Evolutionary conservation across 1,140 invertebrate genomes (phyloP), one percentile per base, ranked within the genome.

Genomic region (Oncopeltus fasciatus): DNA sequence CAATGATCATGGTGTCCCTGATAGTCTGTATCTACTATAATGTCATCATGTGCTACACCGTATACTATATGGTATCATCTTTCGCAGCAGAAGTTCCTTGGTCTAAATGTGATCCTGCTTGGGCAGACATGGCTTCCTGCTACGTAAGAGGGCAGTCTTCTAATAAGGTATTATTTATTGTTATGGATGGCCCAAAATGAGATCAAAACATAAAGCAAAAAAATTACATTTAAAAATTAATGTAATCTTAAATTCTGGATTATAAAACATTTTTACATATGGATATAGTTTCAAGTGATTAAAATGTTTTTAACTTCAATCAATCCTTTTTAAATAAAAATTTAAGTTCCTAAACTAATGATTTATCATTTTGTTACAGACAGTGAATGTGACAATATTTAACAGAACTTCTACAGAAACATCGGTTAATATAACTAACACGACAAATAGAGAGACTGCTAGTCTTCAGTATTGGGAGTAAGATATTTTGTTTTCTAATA

Each of bases 11-110:
- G 21, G 83, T 82, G 0, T 83, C 82, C 51, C 69, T 76, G 5
- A 75, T 81, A 46, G 76, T 82, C 0, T 83, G 82, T 64, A 83
- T 91, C 31, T 92, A 91, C 72, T 92, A 92, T 72, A 87, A 86
- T 65, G 83, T 84, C 0, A 79, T 93, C 64, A 85, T 92, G 74
- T 83, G 82, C 0, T 80, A 90, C 67, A 87, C 86, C 1, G 68
- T 91, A 8, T 88, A 82, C 71, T 92, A 87, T 71, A 76, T 87
- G 61, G 72, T 78, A 1, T 76, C 79, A 67, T 85, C 83, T 8
- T 86, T 87, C 69, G 75, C 76, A 1, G 64, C 75, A 0, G 76
- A 78, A 44, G 71, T 87, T 26, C 85, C 85, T 1, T 87, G 85
- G 85, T 70, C 80, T 0, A 70, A 73, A 2, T 89, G 86, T 69